Conservation (phyloP, 2,888 invertebrate species). For the Phortica okadai region DNA sequence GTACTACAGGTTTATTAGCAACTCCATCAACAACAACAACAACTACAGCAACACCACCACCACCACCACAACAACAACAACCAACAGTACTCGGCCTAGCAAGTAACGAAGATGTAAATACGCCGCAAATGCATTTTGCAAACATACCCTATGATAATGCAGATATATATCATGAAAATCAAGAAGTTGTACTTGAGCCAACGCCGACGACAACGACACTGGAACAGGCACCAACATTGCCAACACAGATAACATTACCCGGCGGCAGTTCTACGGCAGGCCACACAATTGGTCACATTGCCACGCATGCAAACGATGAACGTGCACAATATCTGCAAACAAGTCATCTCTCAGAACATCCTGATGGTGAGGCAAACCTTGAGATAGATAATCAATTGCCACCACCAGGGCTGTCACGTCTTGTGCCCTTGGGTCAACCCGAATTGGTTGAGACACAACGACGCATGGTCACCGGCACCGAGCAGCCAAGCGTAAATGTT, state of each 20-base stretch:
- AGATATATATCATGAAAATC: conserved; percentile 13
- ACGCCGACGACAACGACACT: neutral
- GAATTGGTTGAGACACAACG: conserved; percentile 78
- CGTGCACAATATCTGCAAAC: conserved; percentile 87
- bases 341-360: conserved; percentile 82
- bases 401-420: conserved; percentile 75
- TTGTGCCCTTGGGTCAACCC: conserved; percentile 82
- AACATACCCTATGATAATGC: conserved; percentile 69
- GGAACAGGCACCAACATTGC: conserved; percentile 28
- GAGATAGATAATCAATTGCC: conserved; percentile 67
- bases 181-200: neutral
- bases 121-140: no score
- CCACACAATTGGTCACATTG: no score
- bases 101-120: no score
- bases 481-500: conserved; percentile 78
- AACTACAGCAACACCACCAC: conserved; percentile 25
- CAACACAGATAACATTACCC: neutral
- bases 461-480: conserved; percentile 75
- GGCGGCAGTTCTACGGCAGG: no score
- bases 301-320: conserved; percentile 80
- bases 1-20: conserved; percentile 76
- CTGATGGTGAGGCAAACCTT: conserved; percentile 59
- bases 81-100: neutral
- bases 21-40: conserved; percentile 61
- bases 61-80: conserved; percentile 24